Evolutionary conservation across 2,888 invertebrate species (phyloP).

Genomic region (Sphaerophoria rueppellii): DNA sequence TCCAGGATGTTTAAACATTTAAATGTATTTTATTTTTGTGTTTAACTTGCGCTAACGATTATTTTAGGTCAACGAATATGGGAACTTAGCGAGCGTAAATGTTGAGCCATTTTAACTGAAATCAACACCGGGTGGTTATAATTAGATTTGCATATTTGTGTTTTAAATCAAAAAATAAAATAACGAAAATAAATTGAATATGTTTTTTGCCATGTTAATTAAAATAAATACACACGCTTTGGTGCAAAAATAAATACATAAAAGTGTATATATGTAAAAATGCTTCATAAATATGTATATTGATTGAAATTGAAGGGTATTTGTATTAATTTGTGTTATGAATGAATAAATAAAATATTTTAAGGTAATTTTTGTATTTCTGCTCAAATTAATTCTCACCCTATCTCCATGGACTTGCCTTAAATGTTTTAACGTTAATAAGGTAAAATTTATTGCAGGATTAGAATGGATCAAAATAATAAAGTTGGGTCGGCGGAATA

Average conservation of each 20-base stretch:
- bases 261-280: background rate
- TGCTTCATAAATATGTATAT: background rate
- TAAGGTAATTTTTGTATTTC: conserved; percentile 6
- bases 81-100: conserved; percentile 6
- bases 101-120: background rate
- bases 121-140: conserved; percentile 33
- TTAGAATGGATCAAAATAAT: conserved; percentile 33
- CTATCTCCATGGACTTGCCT: background rate
- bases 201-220: conserved; percentile 41
- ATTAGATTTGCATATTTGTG: conserved; percentile 64
- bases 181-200: conserved; percentile 49
- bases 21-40: background rate
- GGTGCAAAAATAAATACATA: conserved; percentile 5
- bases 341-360: conserved; percentile 25
- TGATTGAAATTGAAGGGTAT: conserved; percentile 12
- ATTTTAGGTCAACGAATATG: background rate
- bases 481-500: background rate
- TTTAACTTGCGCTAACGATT: background rate
- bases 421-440: conserved; percentile 27
- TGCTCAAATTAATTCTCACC: background rate
- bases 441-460: conserved; percentile 58
- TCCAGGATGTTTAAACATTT: background rate
- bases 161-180: conserved; percentile 15
- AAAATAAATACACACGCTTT: background rate
- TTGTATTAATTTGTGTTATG: background rate